Evolutionary conservation across 2,797 vertebrate species (phyloP).

Genomic region (Heterohyrax brucei): DNA sequence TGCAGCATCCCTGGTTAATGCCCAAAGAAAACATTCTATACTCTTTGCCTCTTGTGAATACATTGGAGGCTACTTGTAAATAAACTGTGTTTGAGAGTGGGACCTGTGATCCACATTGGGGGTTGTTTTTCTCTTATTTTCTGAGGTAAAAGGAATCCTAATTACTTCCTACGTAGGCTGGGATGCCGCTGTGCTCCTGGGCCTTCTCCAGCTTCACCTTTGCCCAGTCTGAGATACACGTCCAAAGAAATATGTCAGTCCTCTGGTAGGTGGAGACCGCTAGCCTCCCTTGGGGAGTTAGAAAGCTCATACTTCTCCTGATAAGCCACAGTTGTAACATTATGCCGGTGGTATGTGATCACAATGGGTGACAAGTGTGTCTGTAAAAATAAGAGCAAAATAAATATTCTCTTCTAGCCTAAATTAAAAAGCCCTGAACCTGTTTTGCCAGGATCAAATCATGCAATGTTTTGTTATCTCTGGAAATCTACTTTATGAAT

Average conservation of each 20-base stretch:
- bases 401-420: background rate
- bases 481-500: conserved; percentile 48
- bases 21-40: background rate
- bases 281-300: background rate
- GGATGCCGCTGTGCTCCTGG: background rate
- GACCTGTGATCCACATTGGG: conserved; percentile 20
- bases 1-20: background rate
- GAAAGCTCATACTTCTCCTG: background rate
- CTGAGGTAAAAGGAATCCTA: conserved; percentile 7
- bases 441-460: conserved; percentile 40
- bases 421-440: background rate
- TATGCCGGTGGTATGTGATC: background rate
- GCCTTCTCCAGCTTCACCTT: background rate
- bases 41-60: background rate
- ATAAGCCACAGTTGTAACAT: background rate
- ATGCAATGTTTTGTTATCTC: background rate
- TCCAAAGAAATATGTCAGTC: background rate
- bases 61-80: conserved; percentile 34
- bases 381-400: background rate
- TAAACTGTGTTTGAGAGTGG: conserved; percentile 16
- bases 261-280: background rate
- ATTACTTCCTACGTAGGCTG: conserved; percentile 1
- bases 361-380: background rate
- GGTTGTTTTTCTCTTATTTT: background rate
- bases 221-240: background rate